Percentiles rank a stretch among this genome's conserved stretches.
These are phyloP conservation scores for Oncorhynchus mykiss DNA, from an alignment of 2,113 vertebrate genomes.

Conservation along the genomic window DNA sequence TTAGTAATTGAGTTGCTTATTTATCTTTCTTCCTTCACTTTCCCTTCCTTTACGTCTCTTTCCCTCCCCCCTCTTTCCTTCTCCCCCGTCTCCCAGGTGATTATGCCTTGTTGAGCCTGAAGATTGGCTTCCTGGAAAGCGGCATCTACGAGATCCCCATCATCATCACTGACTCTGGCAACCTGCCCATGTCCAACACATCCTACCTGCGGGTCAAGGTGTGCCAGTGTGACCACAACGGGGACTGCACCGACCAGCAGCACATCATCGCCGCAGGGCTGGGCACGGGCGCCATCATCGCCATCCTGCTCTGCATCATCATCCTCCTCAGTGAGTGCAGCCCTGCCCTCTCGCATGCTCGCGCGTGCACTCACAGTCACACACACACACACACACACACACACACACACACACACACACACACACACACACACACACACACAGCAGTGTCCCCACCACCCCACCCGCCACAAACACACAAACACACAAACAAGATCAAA, in stretches of 20 bases:
- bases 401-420: too few species aligned
- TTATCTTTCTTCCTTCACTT: conserved; percentile 7
- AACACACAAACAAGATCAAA: neutral
- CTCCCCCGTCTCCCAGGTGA: conserved; percentile 76
- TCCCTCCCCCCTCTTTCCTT: neutral
- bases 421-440: too few species aligned
- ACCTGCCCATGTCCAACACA: conserved; percentile 90
- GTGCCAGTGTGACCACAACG: conserved; percentile 91
- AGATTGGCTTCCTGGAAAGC: conserved; percentile 88
- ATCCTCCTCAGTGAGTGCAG: conserved; percentile 93
- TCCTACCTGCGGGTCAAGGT: conserved; percentile 93
- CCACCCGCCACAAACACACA: neutral
- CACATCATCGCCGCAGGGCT: conserved; percentile 90
- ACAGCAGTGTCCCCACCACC: neutral
- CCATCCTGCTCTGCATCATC: conserved; percentile 97
- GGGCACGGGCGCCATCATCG: conserved; percentile 93
- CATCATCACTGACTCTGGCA: conserved; percentile 94
- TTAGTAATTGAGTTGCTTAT: neutral
- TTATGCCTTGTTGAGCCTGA: conserved; percentile 89
- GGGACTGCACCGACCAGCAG: conserved; percentile 92
- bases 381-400: too few species aligned
- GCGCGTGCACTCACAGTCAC: too few species aligned
- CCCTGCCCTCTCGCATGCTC: neutral
- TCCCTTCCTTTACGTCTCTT: conserved; percentile 9
- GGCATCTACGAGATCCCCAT: conserved; percentile 93